phyloP scores from a whole-genome alignment of 2,888 invertebrate genomes.

The Scelioninae gen. 2 region DNA sequence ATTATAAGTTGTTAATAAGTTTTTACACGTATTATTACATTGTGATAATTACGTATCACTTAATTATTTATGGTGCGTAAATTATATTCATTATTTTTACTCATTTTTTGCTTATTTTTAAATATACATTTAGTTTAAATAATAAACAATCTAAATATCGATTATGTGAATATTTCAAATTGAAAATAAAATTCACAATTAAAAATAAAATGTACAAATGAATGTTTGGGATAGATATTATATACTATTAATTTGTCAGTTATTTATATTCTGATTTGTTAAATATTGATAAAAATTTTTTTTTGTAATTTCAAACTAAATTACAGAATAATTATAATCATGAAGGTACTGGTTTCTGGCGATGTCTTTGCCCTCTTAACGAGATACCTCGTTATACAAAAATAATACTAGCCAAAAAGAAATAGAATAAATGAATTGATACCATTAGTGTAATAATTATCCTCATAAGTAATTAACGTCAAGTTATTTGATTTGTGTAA shows the following conservation, averaged over 20 bases:
- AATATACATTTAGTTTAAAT: too few relatives aligned
- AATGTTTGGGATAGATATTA: conserved; percentile 3
- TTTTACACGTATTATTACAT: not conserved
- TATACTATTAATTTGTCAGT: conserved; percentile 9
- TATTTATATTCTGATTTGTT: conserved; percentile 27
- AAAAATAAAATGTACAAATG: conserved; percentile 30
- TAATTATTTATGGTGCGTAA: too few relatives aligned
- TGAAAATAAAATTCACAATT: not conserved
- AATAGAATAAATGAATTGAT: conserved; percentile 56
- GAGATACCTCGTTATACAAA: conserved; percentile 71
- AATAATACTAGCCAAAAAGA: conserved; percentile 70
- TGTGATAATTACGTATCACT: not conserved
- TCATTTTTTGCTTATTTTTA: too few relatives aligned
- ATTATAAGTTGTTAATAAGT: not conserved
- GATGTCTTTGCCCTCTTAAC: conserved; percentile 57
- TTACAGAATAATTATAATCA: conserved; percentile 32
- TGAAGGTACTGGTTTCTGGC: conserved; percentile 56
- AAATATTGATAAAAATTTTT: conserved; percentile 12
- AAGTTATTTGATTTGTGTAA: conserved; percentile 63
- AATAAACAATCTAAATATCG: not conserved
- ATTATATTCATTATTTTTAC: too few relatives aligned
- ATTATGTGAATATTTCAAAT: conserved; percentile 11
- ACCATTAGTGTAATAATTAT: conserved; percentile 54
- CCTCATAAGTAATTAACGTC: conserved; percentile 56
- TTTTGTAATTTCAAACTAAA: conserved; percentile 22